A percentile compares a stretch with the other conserved stretches of the same genome.
phyloP scores from a whole-genome alignment of 2,888 invertebrate species.

The Euphydryas editha region DNA sequence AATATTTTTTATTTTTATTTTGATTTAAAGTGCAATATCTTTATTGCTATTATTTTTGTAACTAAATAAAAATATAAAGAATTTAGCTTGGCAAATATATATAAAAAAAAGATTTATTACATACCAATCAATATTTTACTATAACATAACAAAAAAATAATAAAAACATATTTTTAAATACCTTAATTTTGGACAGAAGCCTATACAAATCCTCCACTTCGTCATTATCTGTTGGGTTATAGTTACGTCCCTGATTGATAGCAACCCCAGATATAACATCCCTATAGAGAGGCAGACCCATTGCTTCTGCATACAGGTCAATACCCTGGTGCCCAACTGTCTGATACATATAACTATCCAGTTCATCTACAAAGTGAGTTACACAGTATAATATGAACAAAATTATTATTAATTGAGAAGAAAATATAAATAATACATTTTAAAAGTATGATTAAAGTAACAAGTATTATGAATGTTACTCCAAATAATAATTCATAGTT shows the following conservation, averaged over 20 bases:
- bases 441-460: neutral
- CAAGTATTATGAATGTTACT: neutral
- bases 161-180: slow-evolving; percentile 49
- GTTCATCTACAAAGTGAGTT: slow-evolving; percentile 86
- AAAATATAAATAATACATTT: neutral
- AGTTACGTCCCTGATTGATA: slow-evolving; percentile 90
- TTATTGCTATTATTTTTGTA: too few relatives aligned
- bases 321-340: slow-evolving; percentile 99
- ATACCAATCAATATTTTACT: neutral
- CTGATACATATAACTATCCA: slow-evolving; percentile 99
- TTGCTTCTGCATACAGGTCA: slow-evolving; percentile 95
- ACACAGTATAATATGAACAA: neutral
- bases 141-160: too few relatives aligned
- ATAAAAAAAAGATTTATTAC: neutral
- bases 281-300: slow-evolving; percentile 95
- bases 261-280: slow-evolving; percentile 93
- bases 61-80: too few relatives aligned
- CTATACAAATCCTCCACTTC: slow-evolving; percentile 98
- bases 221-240: slow-evolving; percentile 92
- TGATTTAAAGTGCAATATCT: too few relatives aligned
- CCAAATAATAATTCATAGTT: neutral
- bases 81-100: neutral
- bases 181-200: slow-evolving; percentile 90
- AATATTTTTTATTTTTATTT: neutral
- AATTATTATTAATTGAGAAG: neutral